Evolutionary conservation across 2,888 invertebrate species (phyloP).

Genomic region (Unio delphinus): DNA sequence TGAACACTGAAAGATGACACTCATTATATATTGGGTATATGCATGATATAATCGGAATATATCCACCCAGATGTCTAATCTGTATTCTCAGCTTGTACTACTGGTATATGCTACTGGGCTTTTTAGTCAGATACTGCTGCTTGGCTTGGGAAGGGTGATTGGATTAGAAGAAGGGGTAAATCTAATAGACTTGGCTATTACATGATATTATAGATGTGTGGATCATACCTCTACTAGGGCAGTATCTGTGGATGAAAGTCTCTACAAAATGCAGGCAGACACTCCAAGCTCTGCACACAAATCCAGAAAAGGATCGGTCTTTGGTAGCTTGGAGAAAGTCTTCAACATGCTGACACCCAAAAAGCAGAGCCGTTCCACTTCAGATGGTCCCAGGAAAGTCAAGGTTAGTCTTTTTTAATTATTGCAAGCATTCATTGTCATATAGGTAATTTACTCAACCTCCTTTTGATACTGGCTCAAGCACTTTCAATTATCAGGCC

Average conservation of each 20-base stretch:
- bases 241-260: slow-evolving; percentile 67
- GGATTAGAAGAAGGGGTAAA: slow-evolving; percentile 8
- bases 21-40: too few species aligned
- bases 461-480: too few species aligned
- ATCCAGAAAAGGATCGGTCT: slow-evolving; percentile 74
- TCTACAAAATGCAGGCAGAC: slow-evolving; percentile 61
- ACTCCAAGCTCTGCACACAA: slow-evolving; percentile 48
- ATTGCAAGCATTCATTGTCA: not conserved
- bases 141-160: not conserved
- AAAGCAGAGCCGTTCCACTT: slow-evolving; percentile 64
- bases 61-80: too few species aligned
- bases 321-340: slow-evolving; percentile 82
- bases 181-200: slow-evolving; percentile 31
- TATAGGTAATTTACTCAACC: too few species aligned
- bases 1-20: too few species aligned
- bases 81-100: too few species aligned
- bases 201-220: slow-evolving; percentile 23
- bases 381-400: slow-evolving; percentile 69
- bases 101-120: too few species aligned
- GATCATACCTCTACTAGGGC: slow-evolving; percentile 49
- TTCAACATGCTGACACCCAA: slow-evolving; percentile 81
- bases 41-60: too few species aligned
- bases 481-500: not conserved
- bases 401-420: slow-evolving; percentile 61
- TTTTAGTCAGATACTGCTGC: too few species aligned